Percentiles rank a stretch among this genome's conserved stretches.
Conservation (phyloP, 2,888 invertebrate species). For the Eilema depressum region DNA sequence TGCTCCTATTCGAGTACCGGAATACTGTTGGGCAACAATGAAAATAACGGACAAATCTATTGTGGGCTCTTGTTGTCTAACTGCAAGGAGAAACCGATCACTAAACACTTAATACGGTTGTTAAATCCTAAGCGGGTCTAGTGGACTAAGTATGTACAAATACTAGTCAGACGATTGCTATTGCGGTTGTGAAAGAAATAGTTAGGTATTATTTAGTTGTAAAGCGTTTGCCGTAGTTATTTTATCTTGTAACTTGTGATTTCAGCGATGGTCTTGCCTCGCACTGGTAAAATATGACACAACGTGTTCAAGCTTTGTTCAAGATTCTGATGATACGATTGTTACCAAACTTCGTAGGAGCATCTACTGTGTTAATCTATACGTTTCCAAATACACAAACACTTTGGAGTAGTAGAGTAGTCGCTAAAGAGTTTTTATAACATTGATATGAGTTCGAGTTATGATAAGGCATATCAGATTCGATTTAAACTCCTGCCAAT, state of each 20-base stretch:
- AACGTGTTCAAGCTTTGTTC: no score
- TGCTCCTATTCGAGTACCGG: not conserved
- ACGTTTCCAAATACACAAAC: no score
- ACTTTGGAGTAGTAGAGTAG: no score
- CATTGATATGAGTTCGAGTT: no score
- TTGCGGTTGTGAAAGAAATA: not conserved
- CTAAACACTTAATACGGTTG: not conserved
- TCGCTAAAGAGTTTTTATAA: no score
- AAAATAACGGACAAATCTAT: constrained; percentile 18
- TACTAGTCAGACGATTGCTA: not conserved
- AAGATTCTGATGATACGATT: no score
- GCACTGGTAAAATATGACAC: not conserved
- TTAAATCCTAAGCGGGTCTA: not conserved
- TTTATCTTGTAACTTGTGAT: not conserved
- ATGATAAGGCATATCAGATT: no score
- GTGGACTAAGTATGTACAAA: constrained; percentile 2
- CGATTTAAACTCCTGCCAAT: no score
- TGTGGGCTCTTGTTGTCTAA: constrained; percentile 8
- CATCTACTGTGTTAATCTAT: no score
- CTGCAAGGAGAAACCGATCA: not conserved
- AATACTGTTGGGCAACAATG: constrained; percentile 28
- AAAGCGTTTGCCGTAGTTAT: not conserved
- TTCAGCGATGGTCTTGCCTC: not conserved
- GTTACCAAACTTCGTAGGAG: not conserved
- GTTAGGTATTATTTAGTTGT: not conserved